Conservation (phyloP, 1,140 invertebrate genomes). For the Microplitis demolitor region DNA sequence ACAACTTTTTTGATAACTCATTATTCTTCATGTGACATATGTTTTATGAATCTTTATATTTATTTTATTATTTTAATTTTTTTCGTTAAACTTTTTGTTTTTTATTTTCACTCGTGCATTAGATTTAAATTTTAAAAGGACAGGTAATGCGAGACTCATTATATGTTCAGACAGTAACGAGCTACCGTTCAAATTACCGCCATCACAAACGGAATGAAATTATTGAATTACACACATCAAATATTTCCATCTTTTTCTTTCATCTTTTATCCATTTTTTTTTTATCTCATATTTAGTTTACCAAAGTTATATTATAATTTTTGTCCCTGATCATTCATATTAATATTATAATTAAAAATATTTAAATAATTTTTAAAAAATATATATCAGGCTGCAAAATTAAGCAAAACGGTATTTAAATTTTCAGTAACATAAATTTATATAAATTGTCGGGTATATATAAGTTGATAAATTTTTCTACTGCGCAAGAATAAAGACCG, state of each 20-base stretch:
- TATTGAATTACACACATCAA: slow-evolving; percentile 45
- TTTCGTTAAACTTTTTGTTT: not conserved
- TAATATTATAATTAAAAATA: no score
- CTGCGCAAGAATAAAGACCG: slow-evolving; percentile 28
- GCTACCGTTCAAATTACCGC: slow-evolving; percentile 45
- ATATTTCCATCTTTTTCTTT: slow-evolving; percentile 4
- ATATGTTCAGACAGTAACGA: slow-evolving; percentile 45
- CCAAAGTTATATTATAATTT: no score
- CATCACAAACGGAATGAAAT: slow-evolving; percentile 47
- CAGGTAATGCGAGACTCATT: slow-evolving; percentile 51
- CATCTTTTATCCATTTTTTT: not conserved
- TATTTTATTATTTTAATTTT: not conserved
- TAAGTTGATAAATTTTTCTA: no score
- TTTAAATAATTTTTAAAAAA: no score
- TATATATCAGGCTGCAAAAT: no score
- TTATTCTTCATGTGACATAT: no score
- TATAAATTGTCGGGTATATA: no score
- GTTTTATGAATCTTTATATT: not conserved
- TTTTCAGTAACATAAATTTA: no score
- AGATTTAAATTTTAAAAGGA: not conserved
- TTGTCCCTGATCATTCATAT: no score
- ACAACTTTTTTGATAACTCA: no score
- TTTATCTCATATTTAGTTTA: not conserved
- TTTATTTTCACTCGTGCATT: not conserved
- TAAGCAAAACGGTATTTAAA: no score